A percentile compares a stretch with the other conserved stretches of the same genome.
Conservation (phyloP, 2,888 invertebrate species). For the Conomelus anceps region DNA sequence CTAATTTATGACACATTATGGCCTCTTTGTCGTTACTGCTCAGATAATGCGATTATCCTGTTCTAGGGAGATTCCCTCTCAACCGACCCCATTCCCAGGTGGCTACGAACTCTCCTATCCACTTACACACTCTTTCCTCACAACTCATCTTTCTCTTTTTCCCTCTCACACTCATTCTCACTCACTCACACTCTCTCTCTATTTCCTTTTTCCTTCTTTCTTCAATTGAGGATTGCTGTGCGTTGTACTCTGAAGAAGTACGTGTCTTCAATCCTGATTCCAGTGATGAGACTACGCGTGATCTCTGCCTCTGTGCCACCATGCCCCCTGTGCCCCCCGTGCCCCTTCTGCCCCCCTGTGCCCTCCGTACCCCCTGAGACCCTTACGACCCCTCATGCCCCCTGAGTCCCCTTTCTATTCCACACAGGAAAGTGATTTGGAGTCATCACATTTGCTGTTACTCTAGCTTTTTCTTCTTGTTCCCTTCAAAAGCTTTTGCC, state of each 20-base stretch:
- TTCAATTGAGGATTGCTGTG: not conserved
- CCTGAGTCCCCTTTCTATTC: not conserved
- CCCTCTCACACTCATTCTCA: not conserved
- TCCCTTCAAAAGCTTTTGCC: not conserved
- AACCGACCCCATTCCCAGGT: too few relatives aligned
- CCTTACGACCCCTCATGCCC: not conserved
- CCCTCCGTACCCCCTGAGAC: not conserved
- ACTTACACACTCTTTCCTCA: not conserved
- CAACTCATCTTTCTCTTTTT: not conserved
- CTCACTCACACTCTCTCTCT: not conserved
- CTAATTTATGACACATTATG: not conserved
- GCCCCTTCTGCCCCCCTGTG: too few relatives aligned
- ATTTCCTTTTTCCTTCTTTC: not conserved
- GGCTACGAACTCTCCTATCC: not conserved
- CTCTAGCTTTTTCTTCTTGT: not conserved
- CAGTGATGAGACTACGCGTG: not conserved
- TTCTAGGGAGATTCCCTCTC: not conserved
- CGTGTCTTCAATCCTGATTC: not conserved
- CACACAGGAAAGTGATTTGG: not conserved
- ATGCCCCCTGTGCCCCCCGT: not conserved
- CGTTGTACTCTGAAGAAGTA: not conserved
- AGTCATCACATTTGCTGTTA: not conserved
- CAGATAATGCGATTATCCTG: not conserved
- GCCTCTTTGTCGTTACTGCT: not conserved
- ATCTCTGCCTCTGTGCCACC: too few relatives aligned